phyloP scores from a whole-genome alignment of 2,888 invertebrate genomes.

The Clunio marinus region DNA sequence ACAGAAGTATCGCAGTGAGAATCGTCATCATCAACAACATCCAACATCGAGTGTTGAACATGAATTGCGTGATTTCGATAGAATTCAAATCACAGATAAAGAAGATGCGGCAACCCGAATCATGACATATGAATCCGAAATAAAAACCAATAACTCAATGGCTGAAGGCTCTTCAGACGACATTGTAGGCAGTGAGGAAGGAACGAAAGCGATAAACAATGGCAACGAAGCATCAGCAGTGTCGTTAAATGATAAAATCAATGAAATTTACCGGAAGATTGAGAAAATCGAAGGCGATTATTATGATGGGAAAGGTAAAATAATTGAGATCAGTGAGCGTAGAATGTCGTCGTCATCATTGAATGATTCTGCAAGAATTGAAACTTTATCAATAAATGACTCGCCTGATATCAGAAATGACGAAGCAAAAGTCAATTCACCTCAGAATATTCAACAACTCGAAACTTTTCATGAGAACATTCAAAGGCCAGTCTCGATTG shows the following conservation, averaged over 20 bases:
- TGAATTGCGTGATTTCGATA: slow-evolving; percentile 18
- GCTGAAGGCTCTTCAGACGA: slow-evolving; percentile 5
- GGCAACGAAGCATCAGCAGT: slow-evolving; percentile 11
- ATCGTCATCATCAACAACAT: slow-evolving; percentile 19
- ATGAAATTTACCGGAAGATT: slow-evolving; percentile 15
- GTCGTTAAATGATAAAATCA: slow-evolving; percentile 16
- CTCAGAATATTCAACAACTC: neutral
- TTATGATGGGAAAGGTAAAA: slow-evolving; percentile 19
- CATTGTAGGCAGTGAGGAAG: neutral
- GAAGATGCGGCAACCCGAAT: neutral
- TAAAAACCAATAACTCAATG: slow-evolving; percentile 36
- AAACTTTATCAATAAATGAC: neutral
- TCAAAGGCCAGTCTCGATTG: neutral
- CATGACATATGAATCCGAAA: slow-evolving; percentile 30
- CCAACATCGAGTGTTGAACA: slow-evolving; percentile 26
- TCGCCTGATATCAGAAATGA: neutral
- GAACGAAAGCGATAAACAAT: slow-evolving; percentile 20
- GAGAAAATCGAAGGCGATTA: slow-evolving; percentile 11
- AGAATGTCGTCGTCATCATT: slow-evolving; percentile 3
- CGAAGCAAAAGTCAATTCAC: neutral
- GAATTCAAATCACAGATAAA: slow-evolving; percentile 15
- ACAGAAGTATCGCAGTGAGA: too few relatives aligned
- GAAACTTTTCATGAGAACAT: neutral
- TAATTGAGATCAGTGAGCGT: neutral
- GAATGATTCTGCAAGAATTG: neutral